Percentiles rank a stretch among this genome's conserved stretches.
Evolutionary conservation across 2,113 vertebrate genomes (phyloP).

Genomic region (Marmota monax): DNA sequence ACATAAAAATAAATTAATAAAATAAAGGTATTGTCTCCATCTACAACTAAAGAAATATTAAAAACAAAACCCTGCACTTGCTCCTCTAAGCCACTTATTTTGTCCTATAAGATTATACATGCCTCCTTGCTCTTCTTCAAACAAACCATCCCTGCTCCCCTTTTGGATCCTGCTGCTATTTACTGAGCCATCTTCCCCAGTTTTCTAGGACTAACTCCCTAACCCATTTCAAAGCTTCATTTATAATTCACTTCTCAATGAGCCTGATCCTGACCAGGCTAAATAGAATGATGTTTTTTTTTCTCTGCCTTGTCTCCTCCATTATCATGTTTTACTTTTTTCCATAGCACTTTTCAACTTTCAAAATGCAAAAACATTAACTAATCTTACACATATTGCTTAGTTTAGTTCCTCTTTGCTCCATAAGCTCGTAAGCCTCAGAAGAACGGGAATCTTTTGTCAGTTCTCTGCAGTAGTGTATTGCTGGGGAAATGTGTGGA

Average conservation of each 20-base stretch:
- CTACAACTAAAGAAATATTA: too few species aligned
- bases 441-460: background rate
- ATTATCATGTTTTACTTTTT: background rate
- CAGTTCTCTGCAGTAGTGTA: background rate
- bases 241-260: background rate
- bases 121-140: background rate
- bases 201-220: too few species aligned
- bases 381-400: background rate
- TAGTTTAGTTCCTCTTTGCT: background rate
- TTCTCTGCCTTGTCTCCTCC: too few species aligned
- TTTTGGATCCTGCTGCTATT: background rate
- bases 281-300: background rate
- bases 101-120: background rate
- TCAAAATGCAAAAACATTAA: background rate
- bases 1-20: too few species aligned
- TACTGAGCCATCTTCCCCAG: too few species aligned
- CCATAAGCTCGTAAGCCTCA: background rate
- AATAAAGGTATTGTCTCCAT: too few species aligned
- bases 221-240: background rate
- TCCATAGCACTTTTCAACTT: background rate
- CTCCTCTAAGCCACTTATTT: background rate
- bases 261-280: background rate
- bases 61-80: background rate
- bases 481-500: background rate
- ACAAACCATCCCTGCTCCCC: too few species aligned